Evolutionary conservation across 2,888 invertebrate genomes (phyloP), one percentile per base, ranked within the genome.

Genomic region (Amaurobius ferox): DNA sequence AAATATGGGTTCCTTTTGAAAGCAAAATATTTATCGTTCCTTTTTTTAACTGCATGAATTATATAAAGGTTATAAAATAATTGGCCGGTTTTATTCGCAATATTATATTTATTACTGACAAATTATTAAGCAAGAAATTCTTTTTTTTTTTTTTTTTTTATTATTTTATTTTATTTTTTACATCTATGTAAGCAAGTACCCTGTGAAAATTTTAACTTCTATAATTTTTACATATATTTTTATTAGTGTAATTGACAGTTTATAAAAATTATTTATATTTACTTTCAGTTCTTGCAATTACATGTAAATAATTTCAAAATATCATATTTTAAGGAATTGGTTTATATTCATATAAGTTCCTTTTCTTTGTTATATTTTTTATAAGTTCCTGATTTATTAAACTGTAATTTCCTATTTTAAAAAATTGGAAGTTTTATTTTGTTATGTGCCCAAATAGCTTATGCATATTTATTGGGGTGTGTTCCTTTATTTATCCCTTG

Each of bases 401-500:
- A 16, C 16, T 2, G 16, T 44, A 2, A 44, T 11, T 44, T 44
- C 35, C 2, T 44, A 44, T 11, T 16, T 9, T 2, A 44, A 6
- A 44, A 23, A 55, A 35, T 35, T 55, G 19, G 2, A n/a, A n/a
- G 19, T 55, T 55, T 55, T 19, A 23, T 3, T 16, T 23, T 23
- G 19, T 6, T 55, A 23, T 55, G 1, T 44, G 6, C 9, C 55
- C 23, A 44, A 44, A 35, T n/a, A 11, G 6, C n/a, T 44, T 2
- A n/a, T 44, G 11, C 11, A 44, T 79, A 79, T 80, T 74, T 80
- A 81, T 81, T 81, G 74, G 72, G 39, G 76, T 70, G 70, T 76
- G 74, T 74, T 81, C 74, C 81, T 76, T 68, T n/a, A 13, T 26
- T 16, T 26, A 16, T 16, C 19, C 28, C 2, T 28, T 44, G 44